phyloP scores from a whole-genome alignment of 2,888 invertebrate species.

The Nemotelus pantherinus region DNA sequence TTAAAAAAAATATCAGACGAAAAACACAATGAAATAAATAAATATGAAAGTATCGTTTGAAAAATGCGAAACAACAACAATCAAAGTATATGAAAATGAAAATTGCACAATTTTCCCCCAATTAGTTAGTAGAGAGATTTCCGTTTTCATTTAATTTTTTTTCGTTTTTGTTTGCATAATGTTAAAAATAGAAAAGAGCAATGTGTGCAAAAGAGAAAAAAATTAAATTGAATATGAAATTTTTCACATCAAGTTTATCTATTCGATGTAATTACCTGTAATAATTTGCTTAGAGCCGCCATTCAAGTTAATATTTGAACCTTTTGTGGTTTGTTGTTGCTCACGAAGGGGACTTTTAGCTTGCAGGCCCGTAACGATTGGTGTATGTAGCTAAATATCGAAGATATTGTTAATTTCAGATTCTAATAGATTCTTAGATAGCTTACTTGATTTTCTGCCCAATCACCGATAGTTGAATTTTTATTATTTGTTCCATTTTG shows the following conservation, averaged over 20 bases:
- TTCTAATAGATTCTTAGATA: not conserved
- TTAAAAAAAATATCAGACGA: not conserved
- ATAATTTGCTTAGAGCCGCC: slow-evolving; percentile 52
- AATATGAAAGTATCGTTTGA: no score
- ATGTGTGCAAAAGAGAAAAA: slow-evolving; percentile 12
- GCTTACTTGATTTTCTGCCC: slow-evolving; percentile 57
- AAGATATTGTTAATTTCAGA: not conserved
- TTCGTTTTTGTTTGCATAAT: not conserved
- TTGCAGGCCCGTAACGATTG: slow-evolving; percentile 52
- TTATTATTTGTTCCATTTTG: slow-evolving; percentile 52
- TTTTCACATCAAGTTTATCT: not conserved
- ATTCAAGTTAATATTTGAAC: slow-evolving; percentile 54
- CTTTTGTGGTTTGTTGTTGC: slow-evolving; percentile 59
- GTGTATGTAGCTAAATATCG: slow-evolving; percentile 48
- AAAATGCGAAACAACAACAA: slow-evolving; percentile 19
- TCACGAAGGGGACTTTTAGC: slow-evolving; percentile 66
- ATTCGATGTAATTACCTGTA: slow-evolving; percentile 50
- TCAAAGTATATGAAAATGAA: not conserved
- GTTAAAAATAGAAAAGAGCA: not conserved
- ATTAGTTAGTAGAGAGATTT: no score
- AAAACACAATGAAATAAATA: not conserved
- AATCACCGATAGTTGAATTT: slow-evolving; percentile 54
- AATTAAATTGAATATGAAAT: not conserved
- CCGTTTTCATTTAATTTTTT: slow-evolving; percentile 1
- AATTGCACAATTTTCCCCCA: no score